These are phyloP conservation scores for Nymphicus hollandicus DNA, from an alignment of 2,113 vertebrate species.

Conservation along the genomic window DNA sequence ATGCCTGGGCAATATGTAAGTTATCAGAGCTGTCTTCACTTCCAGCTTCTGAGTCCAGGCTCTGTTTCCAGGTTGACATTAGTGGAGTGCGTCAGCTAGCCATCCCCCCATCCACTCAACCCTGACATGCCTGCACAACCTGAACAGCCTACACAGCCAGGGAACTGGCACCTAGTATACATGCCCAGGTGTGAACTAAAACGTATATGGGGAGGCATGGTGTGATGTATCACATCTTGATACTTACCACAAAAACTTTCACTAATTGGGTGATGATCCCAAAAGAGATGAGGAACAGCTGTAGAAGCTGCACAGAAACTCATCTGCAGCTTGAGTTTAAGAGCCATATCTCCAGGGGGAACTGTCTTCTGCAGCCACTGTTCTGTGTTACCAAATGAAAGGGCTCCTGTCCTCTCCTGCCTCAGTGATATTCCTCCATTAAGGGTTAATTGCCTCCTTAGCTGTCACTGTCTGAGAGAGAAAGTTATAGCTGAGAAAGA, in stretches of 20 bases:
- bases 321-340: not conserved
- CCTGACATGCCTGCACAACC: not conserved
- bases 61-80: not conserved
- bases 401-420: not conserved
- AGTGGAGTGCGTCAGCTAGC: not conserved
- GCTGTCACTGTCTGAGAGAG: not conserved
- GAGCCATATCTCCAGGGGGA: slow-evolving; percentile 38
- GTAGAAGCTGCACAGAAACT: slow-evolving; percentile 28
- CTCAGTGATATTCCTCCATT: not conserved
- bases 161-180: not conserved
- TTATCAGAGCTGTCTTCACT: not conserved
- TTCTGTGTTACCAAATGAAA: slow-evolving; percentile 41
- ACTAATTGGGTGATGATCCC: slow-evolving; percentile 62
- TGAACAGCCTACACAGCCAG: not conserved
- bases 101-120: not conserved
- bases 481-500: not conserved
- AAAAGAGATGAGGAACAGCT: slow-evolving; percentile 63
- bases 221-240: not conserved
- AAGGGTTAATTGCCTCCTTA: slow-evolving; percentile 6
- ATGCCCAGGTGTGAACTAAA: not conserved
- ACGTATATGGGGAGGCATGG: not conserved
- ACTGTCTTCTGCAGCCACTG: not conserved
- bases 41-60: not conserved
- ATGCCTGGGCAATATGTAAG: not conserved
- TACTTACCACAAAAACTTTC: not conserved